These are phyloP conservation scores for Plusia festucae DNA, from an alignment of 2,888 invertebrate genomes.

Conservation along the genomic window DNA sequence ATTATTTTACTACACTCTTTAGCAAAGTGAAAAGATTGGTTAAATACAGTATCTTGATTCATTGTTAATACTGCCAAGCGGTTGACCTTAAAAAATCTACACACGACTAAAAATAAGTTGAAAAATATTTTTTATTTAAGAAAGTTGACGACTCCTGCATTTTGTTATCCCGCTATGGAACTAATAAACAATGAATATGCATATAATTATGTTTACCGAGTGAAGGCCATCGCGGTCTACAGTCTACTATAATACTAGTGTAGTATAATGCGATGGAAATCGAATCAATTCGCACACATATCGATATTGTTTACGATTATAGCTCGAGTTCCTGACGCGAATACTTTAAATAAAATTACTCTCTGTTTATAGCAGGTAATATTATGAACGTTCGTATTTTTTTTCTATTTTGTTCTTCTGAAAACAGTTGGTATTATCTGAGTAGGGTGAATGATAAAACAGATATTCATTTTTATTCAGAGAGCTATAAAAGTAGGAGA, in stretches of 20 bases:
- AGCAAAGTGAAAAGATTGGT: no score
- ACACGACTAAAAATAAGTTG: neutral
- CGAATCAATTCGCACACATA: constrained; percentile 14
- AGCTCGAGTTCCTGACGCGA: neutral
- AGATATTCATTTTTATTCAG: neutral
- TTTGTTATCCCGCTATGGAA: constrained; percentile 14
- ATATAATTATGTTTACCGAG: constrained; percentile 13
- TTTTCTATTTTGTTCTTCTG: no score
- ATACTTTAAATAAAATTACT: no score
- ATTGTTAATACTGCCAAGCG: no score
- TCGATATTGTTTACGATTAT: neutral
- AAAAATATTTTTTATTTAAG: neutral
- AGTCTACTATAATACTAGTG: constrained; percentile 1
- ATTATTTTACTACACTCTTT: no score
- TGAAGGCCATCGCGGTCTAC: constrained; percentile 29
- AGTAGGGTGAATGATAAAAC: neutral
- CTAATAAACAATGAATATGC: constrained; percentile 38
- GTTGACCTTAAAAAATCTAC: no score
- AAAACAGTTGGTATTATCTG: no score
- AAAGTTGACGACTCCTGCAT: constrained; percentile 25
- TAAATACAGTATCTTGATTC: no score
- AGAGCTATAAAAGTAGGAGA: no score
- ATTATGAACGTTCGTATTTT: neutral
- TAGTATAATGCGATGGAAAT: constrained; percentile 6
- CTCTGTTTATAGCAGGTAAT: neutral